phyloP scores from a whole-genome alignment of 2,888 invertebrate species.

The Trichopoda pennipes region DNA sequence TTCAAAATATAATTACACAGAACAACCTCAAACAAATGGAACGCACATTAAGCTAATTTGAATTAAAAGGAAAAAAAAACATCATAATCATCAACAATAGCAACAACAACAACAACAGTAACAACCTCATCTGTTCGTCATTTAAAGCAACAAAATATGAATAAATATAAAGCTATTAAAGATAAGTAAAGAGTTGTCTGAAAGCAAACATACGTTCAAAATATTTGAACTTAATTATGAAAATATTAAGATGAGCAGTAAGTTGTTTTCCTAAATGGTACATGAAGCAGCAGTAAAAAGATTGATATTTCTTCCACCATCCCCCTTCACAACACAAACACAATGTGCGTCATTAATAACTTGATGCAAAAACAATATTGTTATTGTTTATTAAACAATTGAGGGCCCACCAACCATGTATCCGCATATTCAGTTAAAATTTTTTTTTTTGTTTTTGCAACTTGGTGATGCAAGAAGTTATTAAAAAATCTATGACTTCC shows the following conservation, averaged over 20 bases:
- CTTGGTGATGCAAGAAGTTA: too few relatives aligned
- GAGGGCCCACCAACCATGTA: not conserved
- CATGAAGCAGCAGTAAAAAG: not conserved
- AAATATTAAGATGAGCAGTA: slow-evolving; percentile 11
- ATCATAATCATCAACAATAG: not conserved
- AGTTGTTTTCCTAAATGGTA: not conserved
- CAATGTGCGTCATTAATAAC: slow-evolving; percentile 34
- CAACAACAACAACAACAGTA: not conserved
- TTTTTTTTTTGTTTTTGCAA: too few relatives aligned
- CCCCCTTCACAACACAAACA: not conserved
- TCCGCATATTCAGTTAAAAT: not conserved
- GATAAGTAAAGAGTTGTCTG: slow-evolving; percentile 1
- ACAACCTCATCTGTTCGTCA: slow-evolving; percentile 10
- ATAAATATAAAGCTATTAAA: not conserved
- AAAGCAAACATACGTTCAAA: not conserved
- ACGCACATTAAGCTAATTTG: not conserved
- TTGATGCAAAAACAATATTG: slow-evolving; percentile 5
- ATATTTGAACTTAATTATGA: slow-evolving; percentile 22
- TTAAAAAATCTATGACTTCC: too few relatives aligned
- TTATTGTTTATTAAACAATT: slow-evolving; percentile 31
- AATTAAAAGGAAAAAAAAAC: too few relatives aligned
- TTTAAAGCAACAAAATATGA: slow-evolving; percentile 10
- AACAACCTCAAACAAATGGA: slow-evolving; percentile 30
- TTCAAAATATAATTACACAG: slow-evolving; percentile 41
- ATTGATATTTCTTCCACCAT: not conserved